Percentiles rank a stretch among this genome's conserved stretches.
These are phyloP conservation scores for Apamea anceps DNA, from an alignment of 2,888 invertebrate genomes.

Conservation along the genomic window DNA sequence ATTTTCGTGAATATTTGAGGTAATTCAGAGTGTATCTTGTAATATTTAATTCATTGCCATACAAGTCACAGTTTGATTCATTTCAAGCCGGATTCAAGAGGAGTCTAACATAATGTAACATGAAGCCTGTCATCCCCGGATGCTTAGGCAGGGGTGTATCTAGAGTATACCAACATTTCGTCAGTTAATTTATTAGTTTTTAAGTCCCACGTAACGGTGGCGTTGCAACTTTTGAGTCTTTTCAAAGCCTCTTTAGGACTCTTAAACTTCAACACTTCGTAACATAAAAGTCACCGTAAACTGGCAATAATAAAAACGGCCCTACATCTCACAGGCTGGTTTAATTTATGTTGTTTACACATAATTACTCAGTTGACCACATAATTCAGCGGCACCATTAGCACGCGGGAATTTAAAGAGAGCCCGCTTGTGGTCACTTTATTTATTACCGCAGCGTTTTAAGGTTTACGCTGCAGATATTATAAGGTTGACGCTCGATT, in stretches of 20 bases:
- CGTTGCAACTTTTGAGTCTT: not conserved
- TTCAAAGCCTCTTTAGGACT: not conserved
- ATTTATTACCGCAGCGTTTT: constrained; percentile 52
- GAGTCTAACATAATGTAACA: too few species aligned
- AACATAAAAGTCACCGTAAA: constrained; percentile 35
- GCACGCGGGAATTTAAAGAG: constrained; percentile 35
- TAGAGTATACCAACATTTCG: not conserved
- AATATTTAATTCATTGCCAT: not conserved
- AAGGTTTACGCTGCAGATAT: constrained; percentile 36
- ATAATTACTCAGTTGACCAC: constrained; percentile 59
- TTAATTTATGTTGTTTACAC: constrained; percentile 59
- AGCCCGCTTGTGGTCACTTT: constrained; percentile 44
- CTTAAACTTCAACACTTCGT: not conserved
- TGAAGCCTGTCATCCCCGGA: too few species aligned
- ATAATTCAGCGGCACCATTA: constrained; percentile 61
- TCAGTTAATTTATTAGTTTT: not conserved
- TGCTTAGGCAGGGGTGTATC: too few species aligned
- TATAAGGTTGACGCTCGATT: constrained; percentile 12
- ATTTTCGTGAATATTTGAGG: not conserved
- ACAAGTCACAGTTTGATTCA: not conserved
- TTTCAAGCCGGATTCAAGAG: not conserved
- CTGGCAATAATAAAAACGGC: constrained; percentile 37
- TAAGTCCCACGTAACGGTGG: not conserved
- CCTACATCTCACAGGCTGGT: constrained; percentile 23
- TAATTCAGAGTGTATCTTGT: not conserved